Conservation (phyloP, 2,888 invertebrate genomes). For the Himalopsyche japonica region DNA sequence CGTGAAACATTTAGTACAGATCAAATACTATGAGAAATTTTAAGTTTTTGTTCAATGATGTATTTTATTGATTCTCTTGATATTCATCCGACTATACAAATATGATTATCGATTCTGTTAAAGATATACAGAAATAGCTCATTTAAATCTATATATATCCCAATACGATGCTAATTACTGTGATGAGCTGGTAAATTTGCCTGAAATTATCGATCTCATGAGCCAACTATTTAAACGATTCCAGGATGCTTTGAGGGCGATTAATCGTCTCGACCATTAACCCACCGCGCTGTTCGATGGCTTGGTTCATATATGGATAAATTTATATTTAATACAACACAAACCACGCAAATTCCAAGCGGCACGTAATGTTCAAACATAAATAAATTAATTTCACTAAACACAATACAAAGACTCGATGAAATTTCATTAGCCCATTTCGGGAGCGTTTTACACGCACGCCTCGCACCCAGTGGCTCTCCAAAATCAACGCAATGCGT, state of each 20-base stretch:
- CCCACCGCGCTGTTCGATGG: neutral
- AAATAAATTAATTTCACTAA: constrained; percentile 31
- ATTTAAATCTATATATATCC: no score
- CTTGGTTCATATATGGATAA: neutral
- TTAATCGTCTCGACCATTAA: neutral
- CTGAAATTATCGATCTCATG: no score
- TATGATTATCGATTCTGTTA: no score
- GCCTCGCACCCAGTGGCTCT: neutral
- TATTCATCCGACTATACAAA: no score
- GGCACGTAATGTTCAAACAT: neutral
- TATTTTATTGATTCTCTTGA: no score
- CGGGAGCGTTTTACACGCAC: constrained; percentile 15
- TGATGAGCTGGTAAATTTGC: no score
- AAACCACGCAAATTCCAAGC: neutral
- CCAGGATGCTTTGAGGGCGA: neutral
- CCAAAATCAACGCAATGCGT: neutral
- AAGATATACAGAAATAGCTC: no score
- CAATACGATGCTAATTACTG: no score
- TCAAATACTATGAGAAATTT: no score
- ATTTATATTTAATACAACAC: neutral
- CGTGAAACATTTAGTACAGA: no score
- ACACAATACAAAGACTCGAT: constrained; percentile 30
- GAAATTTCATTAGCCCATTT: constrained; percentile 26
- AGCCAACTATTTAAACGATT: neutral
- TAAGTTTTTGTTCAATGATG: no score